These are phyloP conservation scores for Philhelius pedissequus DNA, from an alignment of 2,888 invertebrate species.

Conservation along the genomic window DNA sequence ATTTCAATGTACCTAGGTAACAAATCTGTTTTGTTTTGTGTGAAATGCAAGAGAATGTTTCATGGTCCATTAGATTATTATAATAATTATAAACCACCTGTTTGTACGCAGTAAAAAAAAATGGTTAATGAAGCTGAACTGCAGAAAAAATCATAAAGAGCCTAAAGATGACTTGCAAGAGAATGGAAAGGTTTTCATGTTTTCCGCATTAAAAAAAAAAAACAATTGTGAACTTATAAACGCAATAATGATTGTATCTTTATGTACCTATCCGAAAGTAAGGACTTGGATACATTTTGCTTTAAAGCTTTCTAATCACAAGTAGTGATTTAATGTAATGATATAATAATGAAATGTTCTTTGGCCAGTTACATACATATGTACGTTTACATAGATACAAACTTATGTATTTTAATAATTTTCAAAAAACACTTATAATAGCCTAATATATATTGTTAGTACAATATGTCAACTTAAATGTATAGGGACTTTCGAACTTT, in stretches of 20 bases:
- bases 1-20: too few relatives aligned
- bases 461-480: too few relatives aligned
- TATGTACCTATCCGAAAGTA: background rate
- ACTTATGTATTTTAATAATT: too few relatives aligned
- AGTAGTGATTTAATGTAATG: background rate
- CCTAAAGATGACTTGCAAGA: background rate
- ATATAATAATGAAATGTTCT: background rate
- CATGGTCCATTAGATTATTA: slow-evolving; percentile 29
- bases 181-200: background rate
- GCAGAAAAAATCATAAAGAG: background rate
- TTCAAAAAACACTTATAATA: too few relatives aligned
- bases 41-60: slow-evolving; percentile 2
- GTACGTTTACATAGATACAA: background rate
- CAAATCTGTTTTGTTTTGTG: background rate
- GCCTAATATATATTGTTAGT: too few relatives aligned
- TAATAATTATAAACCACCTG: slow-evolving; percentile 23
- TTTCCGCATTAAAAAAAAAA: background rate
- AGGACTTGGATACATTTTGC: background rate
- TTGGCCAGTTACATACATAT: background rate
- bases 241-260: too few relatives aligned
- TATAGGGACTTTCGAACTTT: too few relatives aligned
- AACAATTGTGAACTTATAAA: background rate
- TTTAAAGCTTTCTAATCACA: background rate
- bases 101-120: slow-evolving; percentile 16
- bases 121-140: slow-evolving; percentile 30